phyloP scores from a whole-genome alignment of 2,888 invertebrate species.

The Pristionchus maxplancki region DNA sequence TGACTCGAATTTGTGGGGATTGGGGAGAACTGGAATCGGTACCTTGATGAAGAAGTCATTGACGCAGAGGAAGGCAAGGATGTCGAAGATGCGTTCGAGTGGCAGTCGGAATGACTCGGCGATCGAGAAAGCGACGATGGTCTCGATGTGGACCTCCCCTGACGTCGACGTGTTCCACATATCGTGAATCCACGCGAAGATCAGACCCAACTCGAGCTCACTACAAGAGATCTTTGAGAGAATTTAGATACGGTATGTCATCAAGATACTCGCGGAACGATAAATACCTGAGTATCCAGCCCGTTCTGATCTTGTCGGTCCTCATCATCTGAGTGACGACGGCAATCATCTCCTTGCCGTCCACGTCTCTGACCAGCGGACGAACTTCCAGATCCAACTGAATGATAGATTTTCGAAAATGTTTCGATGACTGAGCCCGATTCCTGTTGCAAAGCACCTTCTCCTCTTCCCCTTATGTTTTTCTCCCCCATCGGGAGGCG shows the following conservation, averaged over 20 bases:
- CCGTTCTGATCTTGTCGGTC: not conserved
- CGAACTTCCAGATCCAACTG: not conserved
- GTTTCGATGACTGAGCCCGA: no score
- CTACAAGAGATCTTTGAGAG: not conserved
- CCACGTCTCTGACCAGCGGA: not conserved
- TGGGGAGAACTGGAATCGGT: no score
- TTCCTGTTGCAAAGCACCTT: not conserved
- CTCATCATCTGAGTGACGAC: not conserved
- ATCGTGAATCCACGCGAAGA: conserved; percentile 1
- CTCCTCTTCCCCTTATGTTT: not conserved
- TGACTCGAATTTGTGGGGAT: not conserved
- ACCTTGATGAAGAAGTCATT: not conserved
- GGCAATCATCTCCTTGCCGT: not conserved
- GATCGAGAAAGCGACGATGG: not conserved
- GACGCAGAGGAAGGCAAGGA: not conserved
- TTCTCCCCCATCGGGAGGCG: not conserved
- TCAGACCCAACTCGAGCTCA: not conserved
- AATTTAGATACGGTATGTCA: no score
- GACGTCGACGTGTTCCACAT: not conserved
- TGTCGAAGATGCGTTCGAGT: not conserved
- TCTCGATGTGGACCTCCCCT: no score
- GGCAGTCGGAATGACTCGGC: not conserved
- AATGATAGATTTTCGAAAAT: no score
- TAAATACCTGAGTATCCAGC: not conserved
- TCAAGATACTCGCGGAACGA: not conserved